Base-by-base conservation (phyloP, 1,140 invertebrate genomes). In the Drosophila ohnishii region DNA sequence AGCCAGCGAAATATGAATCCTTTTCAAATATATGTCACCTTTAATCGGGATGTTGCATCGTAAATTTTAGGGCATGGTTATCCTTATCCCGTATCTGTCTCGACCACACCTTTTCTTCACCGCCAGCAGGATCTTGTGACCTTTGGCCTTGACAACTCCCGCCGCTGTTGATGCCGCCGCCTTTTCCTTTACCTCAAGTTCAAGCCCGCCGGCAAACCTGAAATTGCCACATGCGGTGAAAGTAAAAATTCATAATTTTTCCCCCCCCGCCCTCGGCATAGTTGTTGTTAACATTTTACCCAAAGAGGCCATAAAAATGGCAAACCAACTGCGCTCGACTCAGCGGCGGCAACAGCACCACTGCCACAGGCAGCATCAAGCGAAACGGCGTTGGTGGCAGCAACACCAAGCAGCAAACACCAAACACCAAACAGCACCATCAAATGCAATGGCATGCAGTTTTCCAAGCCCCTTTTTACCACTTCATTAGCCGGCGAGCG, bases 241-340 rank as follows among this genome's bases (percentile, higher is more conserved):
- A 90, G 89, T 90, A 90, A 90, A 90, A 90, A 90, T 90, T 90
- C 89, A 90, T 85, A 90, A 87, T 90, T 90, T 87, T 87, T 80
- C 37, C 62, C 57, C 60, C 47, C 35, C n/a, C 16, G 32, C 42
- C 44, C 11, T 4, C 28, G 61, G 28, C 35, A 60, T 40, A 65
- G 78, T 60, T 72, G 51, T 44, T 73, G 63, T 64, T 63, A 71
- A 67, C 79, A 81, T 73, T 81, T 81, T 81, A 44, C 67, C 67
- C 76, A 72, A 80, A 65, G 83, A 87, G 78, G 83, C 82, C 75
- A 82, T 87, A 83, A 83, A 86, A 87, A 83, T 87, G 64, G 64
- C 67, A 53, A 83, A 51, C 62, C 83, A 87, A 87, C 84, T 67
- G 80, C 65, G 48, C 50, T 25, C 66, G 65, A 10, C 75, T 58